phyloP scores from a whole-genome alignment of 2,888 invertebrate genomes.

The Octodonta nipae region DNA sequence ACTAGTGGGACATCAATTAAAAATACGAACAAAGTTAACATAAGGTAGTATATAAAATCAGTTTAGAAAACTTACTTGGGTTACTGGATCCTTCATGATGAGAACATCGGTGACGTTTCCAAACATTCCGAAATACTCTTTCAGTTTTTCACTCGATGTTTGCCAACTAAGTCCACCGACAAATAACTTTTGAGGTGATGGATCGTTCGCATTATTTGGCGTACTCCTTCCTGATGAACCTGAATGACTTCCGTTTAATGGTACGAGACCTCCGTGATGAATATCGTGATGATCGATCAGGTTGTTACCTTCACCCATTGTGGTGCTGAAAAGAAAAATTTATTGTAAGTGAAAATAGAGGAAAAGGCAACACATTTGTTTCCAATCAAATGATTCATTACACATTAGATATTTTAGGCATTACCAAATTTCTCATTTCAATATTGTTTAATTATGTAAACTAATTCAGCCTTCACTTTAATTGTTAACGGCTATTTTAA shows the following conservation, averaged over 20 bases:
- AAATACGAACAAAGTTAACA: too few relatives aligned
- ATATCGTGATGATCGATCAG: constrained; percentile 40
- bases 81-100: constrained; percentile 88
- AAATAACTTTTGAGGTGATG: constrained; percentile 75
- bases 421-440: too few relatives aligned
- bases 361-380: too few relatives aligned
- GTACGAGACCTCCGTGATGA: constrained; percentile 33
- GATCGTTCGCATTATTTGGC: constrained; percentile 51
- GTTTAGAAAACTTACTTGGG: constrained; percentile 69
- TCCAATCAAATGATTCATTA: too few relatives aligned
- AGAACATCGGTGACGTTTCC: constrained; percentile 82
- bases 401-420: too few relatives aligned
- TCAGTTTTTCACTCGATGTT: constrained; percentile 81
- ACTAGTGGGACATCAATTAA: too few relatives aligned
- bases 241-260: constrained; percentile 40
- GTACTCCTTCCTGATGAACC: constrained; percentile 64
- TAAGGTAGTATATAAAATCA: too few relatives aligned
- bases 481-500: too few relatives aligned
- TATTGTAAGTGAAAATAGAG: too few relatives aligned
- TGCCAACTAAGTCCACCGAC: constrained; percentile 89
- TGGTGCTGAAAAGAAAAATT: constrained; percentile 36
- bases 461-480: too few relatives aligned
- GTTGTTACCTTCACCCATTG: constrained; percentile 40
- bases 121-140: constrained; percentile 85
- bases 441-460: too few relatives aligned